Evolutionary conservation across 2,888 invertebrate species (phyloP).

Genomic region (Rosalia funebris): DNA sequence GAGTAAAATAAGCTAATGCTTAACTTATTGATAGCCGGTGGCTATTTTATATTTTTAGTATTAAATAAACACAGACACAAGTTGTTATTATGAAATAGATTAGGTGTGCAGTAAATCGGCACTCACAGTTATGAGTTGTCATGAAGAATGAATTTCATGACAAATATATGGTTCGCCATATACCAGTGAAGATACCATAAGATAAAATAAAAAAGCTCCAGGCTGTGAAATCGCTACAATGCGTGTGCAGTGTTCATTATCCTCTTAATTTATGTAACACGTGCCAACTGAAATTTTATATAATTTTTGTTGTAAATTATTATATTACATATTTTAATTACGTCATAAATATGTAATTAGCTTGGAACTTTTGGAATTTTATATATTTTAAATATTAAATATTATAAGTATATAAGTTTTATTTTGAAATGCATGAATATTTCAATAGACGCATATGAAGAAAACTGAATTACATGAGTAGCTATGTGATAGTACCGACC

Average conservation of each 20-base stretch:
- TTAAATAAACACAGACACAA: slow-evolving; percentile 30
- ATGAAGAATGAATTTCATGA: not conserved
- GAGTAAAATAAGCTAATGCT: slow-evolving; percentile 22
- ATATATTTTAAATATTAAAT: no score
- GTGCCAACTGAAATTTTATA: no score
- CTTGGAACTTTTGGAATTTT: no score
- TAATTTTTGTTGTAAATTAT: no score
- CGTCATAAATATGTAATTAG: no score
- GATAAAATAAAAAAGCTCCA: not conserved
- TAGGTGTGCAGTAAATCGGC: slow-evolving; percentile 18
- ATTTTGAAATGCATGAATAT: no score
- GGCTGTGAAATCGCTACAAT: not conserved
- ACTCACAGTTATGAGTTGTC: slow-evolving; percentile 17
- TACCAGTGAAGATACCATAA: not conserved
- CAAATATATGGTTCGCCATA: not conserved
- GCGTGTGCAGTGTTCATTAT: not conserved
- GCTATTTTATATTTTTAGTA: slow-evolving; percentile 21
- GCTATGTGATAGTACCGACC: no score
- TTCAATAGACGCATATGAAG: no score
- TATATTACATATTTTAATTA: no score
- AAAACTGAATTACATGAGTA: no score
- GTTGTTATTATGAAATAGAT: slow-evolving; percentile 19
- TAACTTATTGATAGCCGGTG: slow-evolving; percentile 29
- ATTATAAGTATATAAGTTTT: no score
- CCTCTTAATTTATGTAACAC: no score